These are phyloP conservation scores for Heterohyrax brucei DNA, from an alignment of 2,797 vertebrate genomes.

Conservation along the genomic window DNA sequence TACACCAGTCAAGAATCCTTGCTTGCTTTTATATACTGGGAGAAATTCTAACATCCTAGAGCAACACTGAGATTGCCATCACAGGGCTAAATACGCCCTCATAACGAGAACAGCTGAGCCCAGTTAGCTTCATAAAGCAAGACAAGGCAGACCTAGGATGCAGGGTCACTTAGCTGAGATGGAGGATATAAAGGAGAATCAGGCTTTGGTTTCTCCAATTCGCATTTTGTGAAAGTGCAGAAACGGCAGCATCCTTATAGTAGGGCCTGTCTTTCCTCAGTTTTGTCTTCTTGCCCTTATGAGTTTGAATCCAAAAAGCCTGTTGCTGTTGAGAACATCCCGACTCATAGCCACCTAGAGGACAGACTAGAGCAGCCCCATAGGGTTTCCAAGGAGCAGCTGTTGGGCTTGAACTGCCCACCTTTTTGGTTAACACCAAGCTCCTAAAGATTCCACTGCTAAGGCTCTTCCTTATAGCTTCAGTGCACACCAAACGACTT, in stretches of 20 bases:
- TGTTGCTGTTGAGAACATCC: too few relatives aligned
- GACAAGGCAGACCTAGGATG: not conserved
- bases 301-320: not conserved
- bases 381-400: too few relatives aligned
- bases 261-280: not conserved
- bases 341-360: too few relatives aligned
- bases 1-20: not conserved
- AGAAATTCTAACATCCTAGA: not conserved
- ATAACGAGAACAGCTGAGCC: rapidly evolving
- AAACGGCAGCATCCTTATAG: not conserved
- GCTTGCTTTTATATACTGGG: not conserved
- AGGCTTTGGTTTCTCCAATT: not conserved
- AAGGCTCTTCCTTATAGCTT: not conserved
- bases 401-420: too few relatives aligned
- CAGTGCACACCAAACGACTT: not conserved
- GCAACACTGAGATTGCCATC: not conserved
- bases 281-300: not conserved
- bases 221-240: not conserved
- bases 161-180: not conserved
- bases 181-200: not conserved
- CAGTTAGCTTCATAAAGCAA: not conserved
- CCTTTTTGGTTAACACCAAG: too few relatives aligned
- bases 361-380: too few relatives aligned
- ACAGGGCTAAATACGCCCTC: not conserved
- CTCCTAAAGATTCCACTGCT: too few relatives aligned